Conservation (phyloP, 1,140 invertebrate species). For the Leptinotarsa undecemlineata region DNA sequence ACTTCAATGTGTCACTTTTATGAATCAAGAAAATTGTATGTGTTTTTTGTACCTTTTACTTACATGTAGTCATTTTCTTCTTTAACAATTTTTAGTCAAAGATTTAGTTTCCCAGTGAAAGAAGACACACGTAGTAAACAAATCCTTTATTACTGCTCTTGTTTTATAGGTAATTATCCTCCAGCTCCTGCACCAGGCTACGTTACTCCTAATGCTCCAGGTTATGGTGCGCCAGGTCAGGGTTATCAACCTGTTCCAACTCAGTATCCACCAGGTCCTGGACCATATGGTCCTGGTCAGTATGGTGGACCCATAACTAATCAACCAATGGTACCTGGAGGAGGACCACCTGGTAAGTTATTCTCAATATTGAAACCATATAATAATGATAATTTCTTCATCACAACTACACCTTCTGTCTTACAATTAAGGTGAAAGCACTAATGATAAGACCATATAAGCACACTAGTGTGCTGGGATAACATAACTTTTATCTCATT, state of each 20-base stretch:
- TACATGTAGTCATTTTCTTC: background rate
- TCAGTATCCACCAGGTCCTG: slow-evolving; percentile 11
- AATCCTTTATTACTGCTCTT: background rate
- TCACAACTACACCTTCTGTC: no score
- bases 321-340: slow-evolving; percentile 8
- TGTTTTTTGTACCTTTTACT: background rate
- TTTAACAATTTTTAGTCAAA: background rate
- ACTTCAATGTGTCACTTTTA: no score
- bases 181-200: slow-evolving; percentile 13
- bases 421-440: no score
- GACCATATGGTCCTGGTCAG: background rate
- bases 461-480: no score
- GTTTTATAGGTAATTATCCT: slow-evolving; percentile 18
- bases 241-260: slow-evolving; percentile 13
- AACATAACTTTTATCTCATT: no score
- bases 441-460: no score
- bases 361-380: background rate
- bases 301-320: slow-evolving; percentile 21
- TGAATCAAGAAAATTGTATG: no score
- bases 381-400: no score
- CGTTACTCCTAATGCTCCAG: slow-evolving; percentile 11
- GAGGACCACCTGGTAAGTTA: background rate
- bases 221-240: background rate
- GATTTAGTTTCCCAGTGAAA: background rate
- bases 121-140: background rate